Evolutionary conservation across 1,140 invertebrate genomes (phyloP).

Genomic region (Rhagoletis zephyria): DNA sequence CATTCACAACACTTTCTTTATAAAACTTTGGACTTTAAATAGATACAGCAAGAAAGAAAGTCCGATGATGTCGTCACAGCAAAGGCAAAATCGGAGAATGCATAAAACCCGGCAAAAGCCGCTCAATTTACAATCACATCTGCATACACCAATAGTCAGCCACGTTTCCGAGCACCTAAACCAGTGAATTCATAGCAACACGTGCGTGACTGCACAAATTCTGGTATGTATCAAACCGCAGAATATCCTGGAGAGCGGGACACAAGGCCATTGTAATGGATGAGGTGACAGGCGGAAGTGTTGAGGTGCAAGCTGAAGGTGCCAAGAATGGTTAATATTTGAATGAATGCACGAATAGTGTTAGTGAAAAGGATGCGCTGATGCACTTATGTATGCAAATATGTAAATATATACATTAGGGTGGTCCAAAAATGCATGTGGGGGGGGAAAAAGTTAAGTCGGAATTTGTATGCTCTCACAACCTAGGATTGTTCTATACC

Average conservation of each 20-base stretch:
- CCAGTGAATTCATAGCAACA: constrained; percentile 72
- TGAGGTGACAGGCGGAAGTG: not conserved
- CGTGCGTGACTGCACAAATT: constrained; percentile 72
- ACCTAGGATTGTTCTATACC: too few relatives aligned
- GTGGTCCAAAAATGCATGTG: too few relatives aligned
- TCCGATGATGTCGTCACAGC: constrained; percentile 7
- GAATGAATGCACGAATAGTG: constrained; percentile 80
- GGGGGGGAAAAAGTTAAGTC: too few relatives aligned
- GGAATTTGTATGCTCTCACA: too few relatives aligned
- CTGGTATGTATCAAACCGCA: not conserved
- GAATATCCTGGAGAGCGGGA: not conserved
- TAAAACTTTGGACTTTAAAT: constrained; percentile 53
- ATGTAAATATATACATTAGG: too few relatives aligned
- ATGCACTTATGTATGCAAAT: not conserved
- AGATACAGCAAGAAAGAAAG: not conserved
- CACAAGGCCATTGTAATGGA: not conserved
- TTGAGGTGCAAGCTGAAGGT: constrained; percentile 62
- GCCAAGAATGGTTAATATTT: constrained; percentile 85
- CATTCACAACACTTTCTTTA: not conserved
- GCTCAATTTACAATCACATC: constrained; percentile 5
- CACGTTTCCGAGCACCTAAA: constrained; percentile 74
- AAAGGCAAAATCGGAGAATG: constrained; percentile 22
- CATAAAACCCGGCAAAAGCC: constrained; percentile 53
- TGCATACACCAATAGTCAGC: constrained; percentile 66
- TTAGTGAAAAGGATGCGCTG: constrained; percentile 54